Evolutionary conservation across 2,113 vertebrate genomes (phyloP).

Genomic region (Bagarius yarrelli): DNA sequence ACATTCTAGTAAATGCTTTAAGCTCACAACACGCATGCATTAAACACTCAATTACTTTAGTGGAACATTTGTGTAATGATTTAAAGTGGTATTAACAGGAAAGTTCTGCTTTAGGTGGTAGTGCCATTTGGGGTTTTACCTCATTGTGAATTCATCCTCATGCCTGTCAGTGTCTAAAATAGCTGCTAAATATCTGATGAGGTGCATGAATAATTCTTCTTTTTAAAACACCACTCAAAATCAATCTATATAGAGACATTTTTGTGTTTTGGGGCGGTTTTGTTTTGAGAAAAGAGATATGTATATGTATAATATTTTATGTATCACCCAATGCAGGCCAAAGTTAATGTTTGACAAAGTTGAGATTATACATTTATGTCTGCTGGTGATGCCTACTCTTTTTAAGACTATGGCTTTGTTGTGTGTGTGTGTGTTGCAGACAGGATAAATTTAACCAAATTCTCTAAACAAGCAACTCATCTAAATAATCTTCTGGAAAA

Average conservation of each 20-base stretch:
- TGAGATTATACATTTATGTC: constrained; percentile 14
- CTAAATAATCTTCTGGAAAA: neutral
- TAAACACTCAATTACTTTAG: constrained; percentile 4
- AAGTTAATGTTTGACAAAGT: constrained; percentile 15
- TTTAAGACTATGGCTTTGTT: neutral
- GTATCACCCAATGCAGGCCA: constrained; percentile 9
- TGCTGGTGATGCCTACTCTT: neutral
- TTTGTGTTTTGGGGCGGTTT: neutral
- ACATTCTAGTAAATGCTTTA: neutral
- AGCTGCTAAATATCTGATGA: constrained; percentile 22
- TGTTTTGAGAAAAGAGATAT: neutral
- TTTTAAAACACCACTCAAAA: constrained; percentile 1
- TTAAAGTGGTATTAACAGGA: constrained; percentile 14
- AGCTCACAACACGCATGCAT: neutral
- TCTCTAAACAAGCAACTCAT: neutral
- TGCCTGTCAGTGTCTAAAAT: constrained; percentile 9
- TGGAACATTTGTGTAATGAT: neutral
- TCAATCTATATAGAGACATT: neutral
- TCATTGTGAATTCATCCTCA: constrained; percentile 17
- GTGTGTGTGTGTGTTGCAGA: neutral
- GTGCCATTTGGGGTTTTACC: constrained; percentile 7
- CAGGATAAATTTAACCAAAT: neutral
- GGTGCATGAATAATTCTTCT: constrained; percentile 25
- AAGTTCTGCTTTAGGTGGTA: constrained; percentile 11
- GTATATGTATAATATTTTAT: constrained; percentile 1